A percentile compares a stretch with the other conserved stretches of the same genome.
Conservation (phyloP, 1,140 invertebrate species). For the Melipona quadrifasciata region DNA sequence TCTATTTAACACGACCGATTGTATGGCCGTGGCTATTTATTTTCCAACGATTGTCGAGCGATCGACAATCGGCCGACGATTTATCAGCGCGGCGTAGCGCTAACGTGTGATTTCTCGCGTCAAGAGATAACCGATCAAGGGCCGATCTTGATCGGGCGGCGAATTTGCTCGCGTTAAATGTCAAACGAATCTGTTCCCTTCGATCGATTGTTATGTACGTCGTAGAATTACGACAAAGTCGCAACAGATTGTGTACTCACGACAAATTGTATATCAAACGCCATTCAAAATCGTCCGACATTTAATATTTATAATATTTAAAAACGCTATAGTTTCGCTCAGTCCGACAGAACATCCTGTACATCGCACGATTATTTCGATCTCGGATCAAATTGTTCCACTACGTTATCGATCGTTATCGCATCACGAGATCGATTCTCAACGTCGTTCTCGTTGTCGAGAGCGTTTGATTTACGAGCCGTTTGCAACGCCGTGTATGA, state of each 20-base stretch:
- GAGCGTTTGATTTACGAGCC: conserved; percentile 3
- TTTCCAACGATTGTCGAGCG: conserved; percentile 19
- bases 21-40: conserved; percentile 47
- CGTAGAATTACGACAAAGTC: neutral
- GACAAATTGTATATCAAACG: too few relatives aligned
- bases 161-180: neutral
- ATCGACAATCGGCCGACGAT: conserved; percentile 48
- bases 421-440: neutral
- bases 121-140: neutral
- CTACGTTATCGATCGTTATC: neutral
- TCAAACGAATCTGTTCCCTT: neutral
- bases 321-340: neutral
- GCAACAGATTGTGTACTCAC: too few relatives aligned
- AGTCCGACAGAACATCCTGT: too few relatives aligned
- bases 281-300: too few relatives aligned
- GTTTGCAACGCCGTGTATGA: neutral
- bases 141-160: neutral
- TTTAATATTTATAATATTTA: too few relatives aligned
- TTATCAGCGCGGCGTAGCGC: conserved; percentile 40
- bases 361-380: neutral
- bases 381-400: neutral
- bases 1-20: conserved; percentile 45
- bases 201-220: neutral
- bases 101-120: conserved; percentile 26
- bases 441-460: neutral